Evolutionary conservation across 2,113 vertebrate species (phyloP), one percentile per base, ranked within the genome.

Genomic region (Tympanuchus pallidicinctus): DNA sequence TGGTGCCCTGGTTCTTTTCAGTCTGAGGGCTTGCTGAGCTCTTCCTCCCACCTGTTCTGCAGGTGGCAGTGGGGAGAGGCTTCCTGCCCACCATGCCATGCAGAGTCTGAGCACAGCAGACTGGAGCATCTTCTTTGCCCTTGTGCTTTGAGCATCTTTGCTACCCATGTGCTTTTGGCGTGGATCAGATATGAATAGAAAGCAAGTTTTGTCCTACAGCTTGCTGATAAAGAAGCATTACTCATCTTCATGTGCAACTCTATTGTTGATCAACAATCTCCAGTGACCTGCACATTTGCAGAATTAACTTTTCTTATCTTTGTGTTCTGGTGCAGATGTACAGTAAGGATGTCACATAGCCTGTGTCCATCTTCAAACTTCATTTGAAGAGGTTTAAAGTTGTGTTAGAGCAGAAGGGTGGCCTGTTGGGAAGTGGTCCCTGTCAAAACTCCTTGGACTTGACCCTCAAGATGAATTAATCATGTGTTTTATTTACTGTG

Each of bases 401-500:
- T 47, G 27, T 4, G 0, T 20, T 30, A 74, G 59, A 48, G 45
- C 32, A 78, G 52, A 77, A 73, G 22, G 8, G 43, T n/a, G 48
- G n/a, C n/a, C 56, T 69, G 19, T 69, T 88, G 30, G 14, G 34
- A 74, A 94, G 64, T 67, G 57, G 72, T 52, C 85, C 65, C 52
- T 82, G 59, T 82, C 19, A 90, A 86, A 82, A 67, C 63, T 66
- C 66, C 88, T 93, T 96, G 63, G 73, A 9, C 36, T 77, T 88
- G 91, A 92, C 89, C 69, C 86, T 77, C 54, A 78, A 50, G 65
- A 56, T 79, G 25, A 82, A 76, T 66, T 43, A 89, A 84, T 94
- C 61, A 32, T 56, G 38, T 92, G 74, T 43, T 65, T 88, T 95
- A 91, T 95, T 94, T 96, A 93, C 45, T 66, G 30, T 66, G 57